Conservation (phyloP, 2,113 vertebrate species). For the Boulengeromyrus knoepffleri region DNA sequence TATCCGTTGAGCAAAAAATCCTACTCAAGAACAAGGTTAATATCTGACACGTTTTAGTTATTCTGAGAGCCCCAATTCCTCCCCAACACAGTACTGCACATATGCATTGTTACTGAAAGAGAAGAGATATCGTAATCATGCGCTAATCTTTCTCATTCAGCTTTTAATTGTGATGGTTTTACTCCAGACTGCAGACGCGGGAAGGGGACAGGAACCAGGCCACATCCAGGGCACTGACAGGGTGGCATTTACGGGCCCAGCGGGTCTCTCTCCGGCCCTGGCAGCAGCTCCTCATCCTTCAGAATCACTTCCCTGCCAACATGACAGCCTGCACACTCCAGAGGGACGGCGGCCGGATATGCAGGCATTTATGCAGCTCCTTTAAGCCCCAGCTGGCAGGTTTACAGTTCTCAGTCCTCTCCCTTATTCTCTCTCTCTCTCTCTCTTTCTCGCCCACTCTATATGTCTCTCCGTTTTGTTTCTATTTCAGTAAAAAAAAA, state of each 20-base stretch:
- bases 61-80: not conserved
- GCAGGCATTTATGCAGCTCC: constrained; percentile 23
- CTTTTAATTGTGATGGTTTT: not conserved
- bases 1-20: not conserved
- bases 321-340: constrained; percentile 37
- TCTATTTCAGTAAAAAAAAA: constrained; percentile 23
- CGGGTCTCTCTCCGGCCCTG: constrained; percentile 29
- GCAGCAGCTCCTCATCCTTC: constrained; percentile 1
- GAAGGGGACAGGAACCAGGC: not conserved
- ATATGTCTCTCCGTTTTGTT: not conserved
- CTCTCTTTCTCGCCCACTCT: constrained; percentile 15
- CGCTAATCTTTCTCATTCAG: not conserved
- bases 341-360: constrained; percentile 30
- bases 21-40: not conserved
- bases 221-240: constrained; percentile 27
- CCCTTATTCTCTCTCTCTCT: constrained; percentile 29
- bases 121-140: not conserved
- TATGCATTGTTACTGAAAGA: not conserved
- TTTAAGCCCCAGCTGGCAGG: constrained; percentile 54
- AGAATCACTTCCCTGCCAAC: constrained; percentile 29
- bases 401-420: constrained; percentile 31
- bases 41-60: not conserved
- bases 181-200: not conserved
- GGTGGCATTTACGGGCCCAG: constrained; percentile 24
- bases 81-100: not conserved